These are phyloP conservation scores for Melipona bicolor DNA, from an alignment of 2,888 invertebrate genomes.

Conservation along the genomic window DNA sequence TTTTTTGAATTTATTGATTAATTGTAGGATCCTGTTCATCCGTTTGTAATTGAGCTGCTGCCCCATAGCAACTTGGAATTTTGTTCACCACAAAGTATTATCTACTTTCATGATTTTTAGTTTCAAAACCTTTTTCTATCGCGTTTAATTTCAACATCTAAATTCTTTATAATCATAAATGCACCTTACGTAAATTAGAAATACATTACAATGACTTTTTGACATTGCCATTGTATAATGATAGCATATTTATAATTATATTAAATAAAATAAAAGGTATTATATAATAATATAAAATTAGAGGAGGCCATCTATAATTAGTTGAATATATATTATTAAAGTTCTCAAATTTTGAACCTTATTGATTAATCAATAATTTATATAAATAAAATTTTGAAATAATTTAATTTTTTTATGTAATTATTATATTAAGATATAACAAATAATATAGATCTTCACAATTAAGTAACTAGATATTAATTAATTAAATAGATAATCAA, in stretches of 20 bases:
- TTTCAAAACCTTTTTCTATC: conserved; percentile 6
- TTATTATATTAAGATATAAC: too few relatives aligned
- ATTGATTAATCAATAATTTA: too few relatives aligned
- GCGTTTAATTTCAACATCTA: not conserved
- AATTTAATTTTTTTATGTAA: too few relatives aligned
- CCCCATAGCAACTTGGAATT: conserved; percentile 42
- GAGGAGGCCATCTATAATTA: too few relatives aligned
- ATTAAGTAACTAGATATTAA: not conserved
- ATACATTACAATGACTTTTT: not conserved
- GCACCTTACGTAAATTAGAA: too few relatives aligned
- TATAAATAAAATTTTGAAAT: too few relatives aligned
- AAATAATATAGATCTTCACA: too few relatives aligned
- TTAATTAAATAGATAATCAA: not conserved
- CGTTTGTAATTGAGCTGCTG: conserved; percentile 23
- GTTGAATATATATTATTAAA: too few relatives aligned
- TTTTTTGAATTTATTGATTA: conserved; percentile 1
- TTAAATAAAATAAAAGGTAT: not conserved
- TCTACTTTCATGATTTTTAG: not conserved
- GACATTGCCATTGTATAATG: not conserved
- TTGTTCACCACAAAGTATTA: conserved; percentile 29
- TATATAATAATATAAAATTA: not conserved
- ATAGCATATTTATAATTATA: not conserved
- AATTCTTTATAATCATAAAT: not conserved
- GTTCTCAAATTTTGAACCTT: too few relatives aligned
- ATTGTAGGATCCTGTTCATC: conserved; percentile 29